phyloP scores from a whole-genome alignment of 2,113 vertebrate genomes.

The Pteruthius melanotis region DNA sequence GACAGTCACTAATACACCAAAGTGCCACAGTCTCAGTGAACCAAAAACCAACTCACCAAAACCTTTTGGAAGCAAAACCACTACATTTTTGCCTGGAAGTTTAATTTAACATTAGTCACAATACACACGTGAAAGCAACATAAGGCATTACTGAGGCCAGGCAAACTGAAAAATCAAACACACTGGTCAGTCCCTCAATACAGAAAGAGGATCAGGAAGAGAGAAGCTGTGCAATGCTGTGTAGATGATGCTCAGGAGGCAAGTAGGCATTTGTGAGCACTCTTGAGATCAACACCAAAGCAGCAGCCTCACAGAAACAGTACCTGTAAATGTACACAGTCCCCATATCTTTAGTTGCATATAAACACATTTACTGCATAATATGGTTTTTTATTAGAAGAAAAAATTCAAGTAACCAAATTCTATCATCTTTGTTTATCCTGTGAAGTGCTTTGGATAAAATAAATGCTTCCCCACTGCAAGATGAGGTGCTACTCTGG shows the following conservation, averaged over 20 bases:
- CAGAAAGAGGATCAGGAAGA: neutral
- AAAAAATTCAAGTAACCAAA: neutral
- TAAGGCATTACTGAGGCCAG: neutral
- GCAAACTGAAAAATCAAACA: neutral
- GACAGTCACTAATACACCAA: neutral
- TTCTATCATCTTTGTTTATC: neutral
- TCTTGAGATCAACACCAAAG: neutral
- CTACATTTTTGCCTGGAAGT: neutral
- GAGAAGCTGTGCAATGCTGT: neutral
- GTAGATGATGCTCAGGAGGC: neutral
- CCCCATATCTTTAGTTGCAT: neutral
- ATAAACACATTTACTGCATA: neutral
- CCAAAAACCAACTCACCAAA: neutral
- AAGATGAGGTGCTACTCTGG: neutral
- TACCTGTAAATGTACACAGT: neutral
- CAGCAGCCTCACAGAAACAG: neutral
- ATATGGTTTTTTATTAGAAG: neutral
- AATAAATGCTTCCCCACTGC: neutral
- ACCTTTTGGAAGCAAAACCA: neutral
- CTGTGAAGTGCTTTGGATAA: neutral
- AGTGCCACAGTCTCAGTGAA: neutral
- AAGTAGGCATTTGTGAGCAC: neutral
- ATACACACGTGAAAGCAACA: fast-evolving
- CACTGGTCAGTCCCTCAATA: neutral
- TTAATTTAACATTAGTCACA: neutral